Evolutionary conservation across 2,113 vertebrate species (phyloP), one percentile per base, ranked within the genome.

Genomic region (Cyprinodon tularosa): DNA sequence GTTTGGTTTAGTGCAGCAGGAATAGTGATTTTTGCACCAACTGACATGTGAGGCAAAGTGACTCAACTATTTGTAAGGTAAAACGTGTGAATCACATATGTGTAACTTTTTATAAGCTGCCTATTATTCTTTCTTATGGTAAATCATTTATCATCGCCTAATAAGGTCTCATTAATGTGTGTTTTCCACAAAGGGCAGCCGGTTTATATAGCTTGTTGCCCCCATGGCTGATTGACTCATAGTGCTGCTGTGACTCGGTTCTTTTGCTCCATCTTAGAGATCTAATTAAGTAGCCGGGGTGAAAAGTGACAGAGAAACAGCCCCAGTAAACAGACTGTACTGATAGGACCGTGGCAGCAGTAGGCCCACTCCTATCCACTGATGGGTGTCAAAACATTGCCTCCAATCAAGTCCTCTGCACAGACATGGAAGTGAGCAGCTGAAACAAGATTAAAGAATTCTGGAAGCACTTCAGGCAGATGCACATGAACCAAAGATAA

Each of bases 381-480:
- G 93, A 92, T 66, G 88, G 87, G 87, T 94, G 93, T 93, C 94
- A 94, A 95, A 95, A 93, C 91, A 93, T 82, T 62, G 67, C 93
- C 91, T 94, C 92, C 88, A 91, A 91, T 95, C 94, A 95, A 93
- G 92, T 90, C 88, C 76, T 78, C 91, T 83, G 89, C 81, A 83
- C 84, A 47, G 37, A 86, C 95, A 95, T 94, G 93, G 91, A 95
- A 93, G 88, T 94, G 92, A 95, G 93, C 85, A 77, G 90, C 37
- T 91, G 88, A 83, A 83, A 86, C 93, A 91, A 95, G 95, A 96
- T 95, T 96, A 95, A 96, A 95, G 93, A 85, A 93, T 88, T 93
- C 92, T 90, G 90, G 93, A 95, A 95, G 94, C 90, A 90, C 93
- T 92, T 91, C 89, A 96, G 94, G 93, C 95, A 96, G 94, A 90